These are phyloP conservation scores for Drosophila triauraria DNA, from an alignment of 1,140 invertebrate species.

Conservation along the genomic window DNA sequence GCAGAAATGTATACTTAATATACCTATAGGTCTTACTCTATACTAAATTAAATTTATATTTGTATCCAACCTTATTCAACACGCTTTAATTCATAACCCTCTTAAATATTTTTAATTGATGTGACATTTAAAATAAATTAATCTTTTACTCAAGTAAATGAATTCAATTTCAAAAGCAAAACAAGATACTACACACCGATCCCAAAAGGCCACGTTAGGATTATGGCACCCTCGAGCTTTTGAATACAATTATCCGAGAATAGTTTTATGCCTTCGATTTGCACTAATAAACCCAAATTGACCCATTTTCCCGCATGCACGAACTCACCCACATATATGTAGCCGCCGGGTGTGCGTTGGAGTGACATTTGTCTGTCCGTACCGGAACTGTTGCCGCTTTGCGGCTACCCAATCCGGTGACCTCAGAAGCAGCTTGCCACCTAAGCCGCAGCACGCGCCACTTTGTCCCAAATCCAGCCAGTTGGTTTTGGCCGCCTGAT, in stretches of 20 bases:
- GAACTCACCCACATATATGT: conserved; percentile 16
- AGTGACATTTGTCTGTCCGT: conserved; percentile 67
- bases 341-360: conserved; percentile 11
- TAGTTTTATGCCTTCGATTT: conserved; percentile 36
- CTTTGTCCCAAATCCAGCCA: conserved; percentile 71
- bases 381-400: conserved; percentile 65
- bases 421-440: conserved; percentile 72
- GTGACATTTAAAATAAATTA: no score
- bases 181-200: neutral
- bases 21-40: neutral
- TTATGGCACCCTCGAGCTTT: conserved; percentile 3
- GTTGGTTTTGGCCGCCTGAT: conserved; percentile 64
- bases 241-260: conserved; percentile 16
- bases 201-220: neutral
- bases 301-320: conserved; percentile 42
- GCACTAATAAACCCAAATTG: conserved; percentile 46
- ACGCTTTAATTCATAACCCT: no score
- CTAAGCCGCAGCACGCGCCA: conserved; percentile 79
- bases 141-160: neutral
- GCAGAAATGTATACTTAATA: no score
- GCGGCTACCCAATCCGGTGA: conserved; percentile 57
- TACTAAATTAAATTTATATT: no score
- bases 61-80: no score
- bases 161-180: conserved; percentile 8
- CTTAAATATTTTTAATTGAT: no score